Conservation (phyloP, 2,113 vertebrate genomes). For the Isurus oxyrinchus region DNA sequence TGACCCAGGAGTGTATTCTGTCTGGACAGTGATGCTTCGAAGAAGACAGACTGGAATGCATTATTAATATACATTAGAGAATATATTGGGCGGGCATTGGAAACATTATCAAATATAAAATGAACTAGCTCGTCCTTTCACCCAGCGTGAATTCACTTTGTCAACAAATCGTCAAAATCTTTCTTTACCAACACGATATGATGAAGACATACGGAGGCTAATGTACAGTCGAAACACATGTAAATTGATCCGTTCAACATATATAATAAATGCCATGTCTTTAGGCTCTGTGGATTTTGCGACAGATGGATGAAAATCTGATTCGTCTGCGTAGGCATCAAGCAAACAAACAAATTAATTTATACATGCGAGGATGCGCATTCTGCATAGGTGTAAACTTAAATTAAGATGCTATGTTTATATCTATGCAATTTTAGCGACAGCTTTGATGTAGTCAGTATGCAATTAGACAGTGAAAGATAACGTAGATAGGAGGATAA, state of each 20-base stretch:
- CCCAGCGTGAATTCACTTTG: neutral
- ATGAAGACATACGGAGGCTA: neutral
- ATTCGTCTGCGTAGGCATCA: neutral
- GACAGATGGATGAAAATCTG: constrained; percentile 8
- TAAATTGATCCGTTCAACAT: neutral
- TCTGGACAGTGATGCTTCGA: constrained; percentile 34
- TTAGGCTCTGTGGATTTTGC: neutral
- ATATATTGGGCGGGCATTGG: neutral
- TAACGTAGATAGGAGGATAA: neutral
- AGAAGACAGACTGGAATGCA: constrained; percentile 37
- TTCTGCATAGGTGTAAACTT: neutral
- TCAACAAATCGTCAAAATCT: neutral
- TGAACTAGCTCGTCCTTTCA: neutral
- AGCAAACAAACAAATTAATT: neutral
- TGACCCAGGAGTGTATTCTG: constrained; percentile 39
- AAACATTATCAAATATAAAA: neutral
- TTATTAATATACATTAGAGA: neutral
- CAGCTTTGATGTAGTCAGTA: neutral
- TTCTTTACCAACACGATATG: neutral
- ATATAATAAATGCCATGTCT: neutral
- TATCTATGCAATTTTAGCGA: neutral
- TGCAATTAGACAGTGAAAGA: neutral
- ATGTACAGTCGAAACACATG: neutral
- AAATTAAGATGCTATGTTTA: neutral
- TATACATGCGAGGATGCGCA: neutral